Conservation (phyloP, 2,888 invertebrate species). For the Clitarchus hookeri region DNA sequence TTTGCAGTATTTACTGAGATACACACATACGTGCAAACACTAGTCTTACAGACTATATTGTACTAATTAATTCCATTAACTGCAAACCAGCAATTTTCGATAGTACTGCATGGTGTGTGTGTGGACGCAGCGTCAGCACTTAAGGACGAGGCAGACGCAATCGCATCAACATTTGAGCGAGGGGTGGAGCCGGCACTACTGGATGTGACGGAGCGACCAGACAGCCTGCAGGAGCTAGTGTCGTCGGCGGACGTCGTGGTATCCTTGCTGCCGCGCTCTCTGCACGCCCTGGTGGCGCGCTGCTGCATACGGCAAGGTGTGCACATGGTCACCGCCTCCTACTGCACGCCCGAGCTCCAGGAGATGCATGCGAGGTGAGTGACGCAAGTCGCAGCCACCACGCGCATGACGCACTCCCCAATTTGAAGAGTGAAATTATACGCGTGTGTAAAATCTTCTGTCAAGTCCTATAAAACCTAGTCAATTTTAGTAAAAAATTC, state of each 20-base stretch:
- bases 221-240: conserved; percentile 72
- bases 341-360: conserved; percentile 83
- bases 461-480: too few relatives aligned
- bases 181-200: conserved; percentile 81
- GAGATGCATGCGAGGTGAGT: conserved; percentile 74
- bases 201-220: conserved; percentile 75
- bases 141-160: conserved; percentile 84
- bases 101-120: background rate
- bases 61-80: too few relatives aligned
- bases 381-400: background rate
- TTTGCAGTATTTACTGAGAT: too few relatives aligned
- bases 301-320: conserved; percentile 84
- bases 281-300: conserved; percentile 85
- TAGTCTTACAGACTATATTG: too few relatives aligned
- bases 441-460: too few relatives aligned
- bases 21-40: too few relatives aligned
- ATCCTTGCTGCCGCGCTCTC: conserved; percentile 87
- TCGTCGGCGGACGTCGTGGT: conserved; percentile 76
- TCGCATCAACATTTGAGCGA: conserved; percentile 72
- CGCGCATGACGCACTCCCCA: background rate
- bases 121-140: conserved; percentile 69
- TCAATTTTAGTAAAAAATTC: too few relatives aligned
- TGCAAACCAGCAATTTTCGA: too few relatives aligned
- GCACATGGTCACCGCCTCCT: conserved; percentile 97
- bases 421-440: too few relatives aligned